Base-by-base conservation (phyloP, 1,140 invertebrate genomes). In the Camponotus floridanus region DNA sequence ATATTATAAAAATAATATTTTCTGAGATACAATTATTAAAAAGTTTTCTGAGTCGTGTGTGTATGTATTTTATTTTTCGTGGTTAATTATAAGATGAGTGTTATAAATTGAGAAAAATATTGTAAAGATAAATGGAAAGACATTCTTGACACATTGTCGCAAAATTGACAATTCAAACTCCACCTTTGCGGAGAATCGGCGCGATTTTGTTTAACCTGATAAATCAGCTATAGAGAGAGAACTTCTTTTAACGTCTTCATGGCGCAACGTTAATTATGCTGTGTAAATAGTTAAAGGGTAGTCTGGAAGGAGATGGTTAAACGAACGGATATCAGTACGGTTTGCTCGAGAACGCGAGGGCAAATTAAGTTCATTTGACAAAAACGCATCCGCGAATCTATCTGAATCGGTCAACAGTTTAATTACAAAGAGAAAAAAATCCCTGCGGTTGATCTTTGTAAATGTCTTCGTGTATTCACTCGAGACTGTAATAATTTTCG, bases 241-340 rank as follows among this genome's bases (percentile, higher is more conserved):
- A 48, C 5, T 67, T 39, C 7, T 21, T 79, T 59, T 80, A 85
- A 26, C 42, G 33, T 59, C 26, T 85, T 57, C 36, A 33, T 31
- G 42, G 45, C 21, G 74, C 62, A 13, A n/a, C 48, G 76, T 86
- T 71, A 86, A 86, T 86, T 81, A 80, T 86, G 33, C 64, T 62
- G 15, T 26, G 39, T 15, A 81, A 86, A 86, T 21, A 70, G 65
- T 71, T 55, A 70, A 81, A 81, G 65, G 51, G 15, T 42, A 15
- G n/a, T 51, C 15, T 1, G 55, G 55, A 61, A 31, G 55, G 36
- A 42, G 61, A 31, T 42, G 39, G 4, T 45, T 71, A 85, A 78
- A 79, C 59, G 76, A 85, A n/a, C 31, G 39, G 55, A 57, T 59
- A 61, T 80, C 76, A 61, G 18, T 15, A 21, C 57, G 21, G 36